A percentile compares a stretch with the other conserved stretches of the same genome.
phyloP scores from a whole-genome alignment of 2,113 vertebrate species.

The Oreochromis spilurus region DNA sequence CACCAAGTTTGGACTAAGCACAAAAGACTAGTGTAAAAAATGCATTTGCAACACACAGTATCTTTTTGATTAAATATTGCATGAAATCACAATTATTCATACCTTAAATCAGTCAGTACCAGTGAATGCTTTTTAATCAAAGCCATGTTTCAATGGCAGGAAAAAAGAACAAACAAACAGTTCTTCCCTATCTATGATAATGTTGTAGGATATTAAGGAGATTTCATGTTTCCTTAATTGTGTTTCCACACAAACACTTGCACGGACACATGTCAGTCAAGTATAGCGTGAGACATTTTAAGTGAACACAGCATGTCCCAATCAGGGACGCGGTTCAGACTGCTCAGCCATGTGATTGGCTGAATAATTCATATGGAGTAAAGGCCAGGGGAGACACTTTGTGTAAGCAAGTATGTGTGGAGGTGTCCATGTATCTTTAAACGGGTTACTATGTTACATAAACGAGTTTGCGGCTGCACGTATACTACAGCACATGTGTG shows the following conservation, averaged over 20 bases:
- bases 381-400: neutral
- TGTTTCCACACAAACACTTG: neutral
- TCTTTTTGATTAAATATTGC: neutral
- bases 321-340: constrained; percentile 51
- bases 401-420: constrained; percentile 1
- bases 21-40: neutral
- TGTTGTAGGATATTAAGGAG: neutral
- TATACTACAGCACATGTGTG: neutral
- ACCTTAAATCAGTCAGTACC: neutral
- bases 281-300: constrained; percentile 44
- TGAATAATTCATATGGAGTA: constrained; percentile 65
- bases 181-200: neutral
- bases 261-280: constrained; percentile 29
- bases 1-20: neutral
- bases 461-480: neutral
- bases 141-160: neutral
- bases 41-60: neutral
- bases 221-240: neutral
- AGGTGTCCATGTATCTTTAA: constrained; percentile 3
- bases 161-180: neutral
- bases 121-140: neutral
- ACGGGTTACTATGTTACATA: constrained; percentile 28
- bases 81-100: neutral
- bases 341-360: constrained; percentile 67
- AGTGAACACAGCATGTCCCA: constrained; percentile 57